phyloP scores from a whole-genome alignment of 2,797 vertebrate genomes.

The Rhinophrynus dorsalis region DNA sequence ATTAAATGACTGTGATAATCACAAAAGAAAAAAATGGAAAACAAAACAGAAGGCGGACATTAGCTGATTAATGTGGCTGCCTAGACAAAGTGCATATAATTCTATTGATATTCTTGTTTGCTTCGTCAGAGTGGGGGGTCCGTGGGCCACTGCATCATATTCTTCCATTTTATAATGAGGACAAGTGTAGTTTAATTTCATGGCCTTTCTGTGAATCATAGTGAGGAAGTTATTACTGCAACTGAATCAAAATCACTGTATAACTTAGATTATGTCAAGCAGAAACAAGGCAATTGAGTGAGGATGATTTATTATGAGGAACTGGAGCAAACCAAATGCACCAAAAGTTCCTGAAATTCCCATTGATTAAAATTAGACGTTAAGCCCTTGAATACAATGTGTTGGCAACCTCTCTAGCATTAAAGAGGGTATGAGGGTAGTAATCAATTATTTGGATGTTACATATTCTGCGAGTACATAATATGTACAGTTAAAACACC shows the following conservation, averaged over 20 bases:
- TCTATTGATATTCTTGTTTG: not conserved
- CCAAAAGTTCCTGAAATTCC: no score
- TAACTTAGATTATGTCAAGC: not conserved
- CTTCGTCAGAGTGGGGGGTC: not conserved
- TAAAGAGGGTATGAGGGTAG: no score
- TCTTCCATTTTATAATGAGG: not conserved
- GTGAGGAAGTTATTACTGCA: not conserved
- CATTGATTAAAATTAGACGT: no score
- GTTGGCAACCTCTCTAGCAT: no score
- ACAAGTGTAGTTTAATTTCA: not conserved
- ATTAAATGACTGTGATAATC: constrained; percentile 49
- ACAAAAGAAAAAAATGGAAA: constrained; percentile 33
- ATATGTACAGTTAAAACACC: no score
- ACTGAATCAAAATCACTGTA: not conserved
- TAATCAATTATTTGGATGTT: no score
- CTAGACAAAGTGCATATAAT: not conserved
- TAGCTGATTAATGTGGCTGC: constrained; percentile 33
- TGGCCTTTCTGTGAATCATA: not conserved
- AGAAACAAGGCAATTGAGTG: no score
- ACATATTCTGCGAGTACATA: no score
- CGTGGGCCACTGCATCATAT: not conserved
- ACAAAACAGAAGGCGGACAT: constrained; percentile 25
- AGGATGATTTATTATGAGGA: not conserved
- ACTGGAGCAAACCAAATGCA: not conserved
- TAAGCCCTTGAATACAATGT: no score